Conservation (phyloP, 2,797 vertebrate genomes). For the Buphagus erythrorhynchus region DNA sequence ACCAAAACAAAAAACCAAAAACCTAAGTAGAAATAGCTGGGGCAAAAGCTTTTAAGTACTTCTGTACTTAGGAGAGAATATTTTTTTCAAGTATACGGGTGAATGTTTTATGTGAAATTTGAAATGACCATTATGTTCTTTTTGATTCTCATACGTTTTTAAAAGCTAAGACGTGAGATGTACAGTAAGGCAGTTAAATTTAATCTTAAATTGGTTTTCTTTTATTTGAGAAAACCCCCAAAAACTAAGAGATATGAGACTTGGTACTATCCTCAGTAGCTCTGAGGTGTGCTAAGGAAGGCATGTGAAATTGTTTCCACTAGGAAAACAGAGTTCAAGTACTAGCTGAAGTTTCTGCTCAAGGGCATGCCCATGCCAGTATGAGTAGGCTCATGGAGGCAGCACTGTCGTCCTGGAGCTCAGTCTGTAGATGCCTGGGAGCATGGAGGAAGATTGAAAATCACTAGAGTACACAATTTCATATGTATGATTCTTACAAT, state of each 20-base stretch:
- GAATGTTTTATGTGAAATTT: not conserved
- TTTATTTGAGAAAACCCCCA: accelerated
- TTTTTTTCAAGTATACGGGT: not conserved
- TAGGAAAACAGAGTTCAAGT: not conserved
- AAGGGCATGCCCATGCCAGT: not conserved
- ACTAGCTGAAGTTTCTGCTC: not conserved
- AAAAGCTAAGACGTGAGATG: not conserved
- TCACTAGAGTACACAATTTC: not conserved
- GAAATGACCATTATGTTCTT: accelerated
- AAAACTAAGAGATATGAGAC: not conserved
- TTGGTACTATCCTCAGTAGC: not conserved
- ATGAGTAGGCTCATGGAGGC: not conserved
- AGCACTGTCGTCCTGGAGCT: not conserved
- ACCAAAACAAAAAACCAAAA: too few species aligned
- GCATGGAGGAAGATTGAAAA: not conserved
- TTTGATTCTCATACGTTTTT: not conserved
- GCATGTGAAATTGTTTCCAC: not conserved
- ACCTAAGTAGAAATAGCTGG: not conserved
- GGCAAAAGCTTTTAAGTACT: not conserved
- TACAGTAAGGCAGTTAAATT: not conserved
- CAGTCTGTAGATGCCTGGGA: not conserved
- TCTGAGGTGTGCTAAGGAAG: not conserved
- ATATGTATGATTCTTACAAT: not conserved
- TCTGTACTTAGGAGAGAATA: not conserved
- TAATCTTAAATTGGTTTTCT: not conserved